A percentile compares a stretch with the other conserved stretches of the same genome.
Evolutionary conservation across 2,888 invertebrate genomes (phyloP).

Genomic region (Fragum fragum): DNA sequence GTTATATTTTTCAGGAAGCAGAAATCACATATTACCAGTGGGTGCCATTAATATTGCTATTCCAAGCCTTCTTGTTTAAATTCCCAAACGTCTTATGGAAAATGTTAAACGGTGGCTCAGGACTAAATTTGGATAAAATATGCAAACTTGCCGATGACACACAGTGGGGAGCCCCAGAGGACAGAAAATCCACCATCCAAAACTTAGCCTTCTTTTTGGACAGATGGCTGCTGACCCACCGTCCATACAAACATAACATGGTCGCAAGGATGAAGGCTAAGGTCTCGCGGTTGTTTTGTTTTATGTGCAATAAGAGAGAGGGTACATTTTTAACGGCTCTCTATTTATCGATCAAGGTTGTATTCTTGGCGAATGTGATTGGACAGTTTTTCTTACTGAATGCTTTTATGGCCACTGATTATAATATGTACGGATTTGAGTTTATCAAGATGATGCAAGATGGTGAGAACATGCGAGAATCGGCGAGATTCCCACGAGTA

Average conservation of each 20-base stretch:
- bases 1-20: constrained; percentile 61
- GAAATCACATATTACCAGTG: constrained; percentile 84
- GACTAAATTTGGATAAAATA: constrained; percentile 79
- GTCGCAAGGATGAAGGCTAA: constrained; percentile 76
- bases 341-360: constrained; percentile 79
- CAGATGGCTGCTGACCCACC: constrained; percentile 80
- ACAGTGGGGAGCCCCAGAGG: constrained; percentile 80
- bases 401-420: constrained; percentile 82
- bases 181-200: constrained; percentile 77
- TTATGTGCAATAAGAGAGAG: constrained; percentile 80
- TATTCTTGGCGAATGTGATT: constrained; percentile 79
- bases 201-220: constrained; percentile 80
- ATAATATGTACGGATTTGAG: constrained; percentile 82
- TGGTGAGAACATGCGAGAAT: constrained; percentile 69
- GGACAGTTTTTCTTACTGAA: constrained; percentile 83
- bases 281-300: constrained; percentile 74
- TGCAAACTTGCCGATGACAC: constrained; percentile 80
- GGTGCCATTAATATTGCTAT: constrained; percentile 81
- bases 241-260: constrained; percentile 79
- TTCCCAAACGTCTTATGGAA: constrained; percentile 82
- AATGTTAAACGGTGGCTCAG: constrained; percentile 79
- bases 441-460: constrained; percentile 64
- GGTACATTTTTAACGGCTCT: constrained; percentile 81
- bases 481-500: constrained; percentile 76
- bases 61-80: constrained; percentile 83